These are phyloP conservation scores for Heteromyza rotundicornis DNA, from an alignment of 2,888 invertebrate species.

Conservation along the genomic window DNA sequence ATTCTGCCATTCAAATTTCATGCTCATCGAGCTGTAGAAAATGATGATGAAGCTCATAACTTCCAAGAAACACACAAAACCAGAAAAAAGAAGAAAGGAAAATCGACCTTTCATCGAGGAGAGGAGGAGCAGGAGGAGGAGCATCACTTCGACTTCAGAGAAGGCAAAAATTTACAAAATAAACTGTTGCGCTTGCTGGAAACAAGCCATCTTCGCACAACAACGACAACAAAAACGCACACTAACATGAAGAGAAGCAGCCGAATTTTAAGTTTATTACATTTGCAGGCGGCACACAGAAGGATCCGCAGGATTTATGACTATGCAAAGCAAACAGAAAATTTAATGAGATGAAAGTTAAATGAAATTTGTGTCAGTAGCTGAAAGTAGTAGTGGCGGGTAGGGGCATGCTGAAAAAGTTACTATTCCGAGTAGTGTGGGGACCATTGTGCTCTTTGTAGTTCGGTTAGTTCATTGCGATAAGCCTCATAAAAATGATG, in stretches of 20 bases:
- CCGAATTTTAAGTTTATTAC: conserved; percentile 27
- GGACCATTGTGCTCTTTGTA: neutral
- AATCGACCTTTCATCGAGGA: conserved; percentile 29
- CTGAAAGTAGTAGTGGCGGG: neutral
- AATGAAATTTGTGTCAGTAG: conserved; percentile 33
- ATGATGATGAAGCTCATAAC: conserved; percentile 30
- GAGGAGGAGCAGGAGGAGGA: neutral
- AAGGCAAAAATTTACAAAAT: conserved; percentile 34
- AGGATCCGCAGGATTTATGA: conserved; percentile 30
- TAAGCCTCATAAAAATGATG: conserved; percentile 19
- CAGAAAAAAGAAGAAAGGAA: conserved; percentile 16
- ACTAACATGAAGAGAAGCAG: conserved; percentile 9
- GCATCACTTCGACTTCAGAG: neutral
- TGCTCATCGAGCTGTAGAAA: conserved; percentile 38
- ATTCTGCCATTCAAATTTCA: conserved; percentile 32
- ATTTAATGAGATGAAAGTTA: conserved; percentile 40
- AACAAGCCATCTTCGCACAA: conserved; percentile 5
- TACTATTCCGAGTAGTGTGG: neutral
- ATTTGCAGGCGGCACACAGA: conserved; percentile 6
- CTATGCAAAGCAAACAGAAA: conserved; percentile 33
- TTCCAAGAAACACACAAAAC: conserved; percentile 7
- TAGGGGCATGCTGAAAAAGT: no score
- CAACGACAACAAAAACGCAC: conserved; percentile 8
- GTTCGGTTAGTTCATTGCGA: neutral
- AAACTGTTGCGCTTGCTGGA: conserved; percentile 35